Evolutionary conservation across 1,140 invertebrate species (phyloP).

Genomic region (Lanistes nyassanus): DNA sequence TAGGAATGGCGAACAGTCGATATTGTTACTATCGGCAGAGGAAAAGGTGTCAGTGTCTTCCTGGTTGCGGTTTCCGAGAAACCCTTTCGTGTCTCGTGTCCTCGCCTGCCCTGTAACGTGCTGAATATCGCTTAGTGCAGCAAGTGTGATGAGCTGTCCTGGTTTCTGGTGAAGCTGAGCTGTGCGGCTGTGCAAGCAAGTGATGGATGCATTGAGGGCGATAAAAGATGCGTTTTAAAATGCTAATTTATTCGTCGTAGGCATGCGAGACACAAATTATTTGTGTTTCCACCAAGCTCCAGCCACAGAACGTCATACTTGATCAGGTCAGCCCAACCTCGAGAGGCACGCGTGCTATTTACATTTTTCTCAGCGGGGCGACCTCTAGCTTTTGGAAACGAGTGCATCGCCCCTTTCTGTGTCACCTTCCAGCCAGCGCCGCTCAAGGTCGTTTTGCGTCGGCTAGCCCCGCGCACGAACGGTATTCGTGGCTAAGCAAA

Average conservation of each 20-base stretch:
- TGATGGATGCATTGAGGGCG: neutral
- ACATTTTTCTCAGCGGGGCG: neutral
- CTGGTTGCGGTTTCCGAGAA: slow-evolving; percentile 22
- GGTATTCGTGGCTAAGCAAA: too few species aligned
- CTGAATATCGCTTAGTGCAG: slow-evolving; percentile 23
- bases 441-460: neutral
- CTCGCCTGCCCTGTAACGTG: slow-evolving; percentile 9
- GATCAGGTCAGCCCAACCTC: neutral
- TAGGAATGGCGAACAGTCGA: too few species aligned
- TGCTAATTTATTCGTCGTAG: neutral
- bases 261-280: neutral
- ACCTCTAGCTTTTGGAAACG: neutral
- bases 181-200: neutral
- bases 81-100: slow-evolving; percentile 9
- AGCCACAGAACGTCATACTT: too few species aligned
- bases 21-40: neutral
- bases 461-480: neutral
- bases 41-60: neutral
- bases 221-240: neutral
- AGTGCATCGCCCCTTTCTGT: neutral
- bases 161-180: slow-evolving; percentile 1
- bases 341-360: neutral
- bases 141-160: slow-evolving; percentile 23
- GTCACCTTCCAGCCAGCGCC: neutral
- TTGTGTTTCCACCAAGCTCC: too few species aligned